Conservation (phyloP, 1,140 invertebrate genomes). For the Anagrus nilaparvatae region DNA sequence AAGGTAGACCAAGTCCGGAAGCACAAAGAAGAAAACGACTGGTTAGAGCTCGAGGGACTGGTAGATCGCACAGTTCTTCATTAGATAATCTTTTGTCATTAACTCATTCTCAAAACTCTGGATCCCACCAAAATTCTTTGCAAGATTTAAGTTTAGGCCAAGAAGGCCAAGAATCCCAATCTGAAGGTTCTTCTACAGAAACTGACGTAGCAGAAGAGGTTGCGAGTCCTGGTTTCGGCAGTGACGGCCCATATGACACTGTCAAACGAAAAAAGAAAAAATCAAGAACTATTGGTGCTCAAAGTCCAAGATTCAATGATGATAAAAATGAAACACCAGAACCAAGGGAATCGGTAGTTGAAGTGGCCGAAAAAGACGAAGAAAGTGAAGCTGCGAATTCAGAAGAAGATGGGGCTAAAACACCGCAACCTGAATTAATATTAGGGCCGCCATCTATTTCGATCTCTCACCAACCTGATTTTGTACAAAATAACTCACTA, state of each 20-base stretch:
- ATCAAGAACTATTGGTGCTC: constrained; percentile 33
- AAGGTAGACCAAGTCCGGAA: constrained; percentile 75
- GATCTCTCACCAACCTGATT: too few relatives aligned
- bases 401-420: constrained; percentile 47
- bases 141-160: constrained; percentile 32
- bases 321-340: constrained; percentile 45
- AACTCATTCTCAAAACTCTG: constrained; percentile 40
- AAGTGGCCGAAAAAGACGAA: constrained; percentile 16
- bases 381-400: constrained; percentile 23
- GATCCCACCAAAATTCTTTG: constrained; percentile 41
- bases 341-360: constrained; percentile 37
- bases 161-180: constrained; percentile 41
- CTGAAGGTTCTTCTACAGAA: constrained; percentile 62
- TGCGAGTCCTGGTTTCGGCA: constrained; percentile 42
- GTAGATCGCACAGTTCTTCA: constrained; percentile 67
- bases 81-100: constrained; percentile 60
- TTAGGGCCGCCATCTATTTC: too few relatives aligned
- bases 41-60: constrained; percentile 67
- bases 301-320: constrained; percentile 35
- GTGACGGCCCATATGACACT: constrained; percentile 67
- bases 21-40: constrained; percentile 65
- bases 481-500: too few relatives aligned
- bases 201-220: constrained; percentile 65
- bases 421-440: constrained; percentile 50
- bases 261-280: constrained; percentile 73